Evolutionary conservation across 2,113 vertebrate genomes (phyloP), one percentile per base, ranked within the genome.

Genomic region (Hippocampus zosterae): DNA sequence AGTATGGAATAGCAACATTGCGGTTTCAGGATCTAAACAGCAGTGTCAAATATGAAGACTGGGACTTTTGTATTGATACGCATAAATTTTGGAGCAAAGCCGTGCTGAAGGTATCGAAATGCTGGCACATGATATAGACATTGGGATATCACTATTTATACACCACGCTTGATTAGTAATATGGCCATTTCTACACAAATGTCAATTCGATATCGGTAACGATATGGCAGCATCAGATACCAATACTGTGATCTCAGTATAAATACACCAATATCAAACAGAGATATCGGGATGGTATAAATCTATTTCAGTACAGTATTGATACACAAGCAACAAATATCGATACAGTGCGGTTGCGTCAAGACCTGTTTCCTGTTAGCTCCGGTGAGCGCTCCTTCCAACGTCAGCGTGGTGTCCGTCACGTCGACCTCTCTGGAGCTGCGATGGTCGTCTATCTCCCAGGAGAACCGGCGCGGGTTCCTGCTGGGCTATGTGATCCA

Each of bases 401-500:
- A 68, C 67, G 8, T 68, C 19, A 68, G 50, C 29, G 21, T 37
- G 29, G 50, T 1, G 29, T 23, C 52, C 67, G 37, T 41, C 48
- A 68, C 67, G 6, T 37, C 19, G 19, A 9, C 19, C 12, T 55
- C 67, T 29, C 10, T 40, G 50, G 52, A 21, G 19, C 33, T 68
- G 19, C 21, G 19, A 33, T 68, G 67, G 67, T 56, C 52, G 3
- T 8, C 67, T 27, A 56, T 68, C 33, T 21, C 11, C 13, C 21
- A 23, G 33, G 67, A 37, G 19, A 33, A 68, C 19, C 50, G 37
- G 27, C 18, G 67, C n/a, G 67, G 67, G 5, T 68, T 68, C 52
- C 37, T 68, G 33, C 48, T 68, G 67, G 67, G 67, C 48, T 68
- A 68, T 37, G 33, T 53, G 16, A 40, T 68, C 52, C 15, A 53